These are phyloP conservation scores for Macropus fuliginosus DNA, from an alignment of 2,797 vertebrate species.

Conservation along the genomic window DNA sequence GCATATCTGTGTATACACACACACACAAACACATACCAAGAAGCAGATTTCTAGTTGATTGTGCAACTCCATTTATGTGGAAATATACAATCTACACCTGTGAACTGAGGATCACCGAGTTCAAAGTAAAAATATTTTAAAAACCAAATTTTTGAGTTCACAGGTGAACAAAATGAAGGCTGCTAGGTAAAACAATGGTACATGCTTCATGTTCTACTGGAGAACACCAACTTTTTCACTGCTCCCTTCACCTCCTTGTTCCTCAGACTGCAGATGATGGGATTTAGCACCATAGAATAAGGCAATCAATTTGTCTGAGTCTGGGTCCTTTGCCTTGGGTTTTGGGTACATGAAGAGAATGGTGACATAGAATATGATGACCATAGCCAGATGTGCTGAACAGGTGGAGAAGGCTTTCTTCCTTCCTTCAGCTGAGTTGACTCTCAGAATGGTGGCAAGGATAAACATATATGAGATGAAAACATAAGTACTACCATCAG, in stretches of 20 bases:
- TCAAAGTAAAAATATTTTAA: no score
- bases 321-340: constrained; percentile 47
- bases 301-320: constrained; percentile 55
- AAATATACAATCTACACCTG: no score
- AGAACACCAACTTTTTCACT: neutral
- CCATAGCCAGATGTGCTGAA: constrained; percentile 72
- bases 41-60: no score
- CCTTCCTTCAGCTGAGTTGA: constrained; percentile 44
- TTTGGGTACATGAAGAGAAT: constrained; percentile 74
- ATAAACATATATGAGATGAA: constrained; percentile 72
- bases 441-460: constrained; percentile 53
- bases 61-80: no score
- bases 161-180: no score
- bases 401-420: constrained; percentile 74
- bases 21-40: no score
- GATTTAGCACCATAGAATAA: constrained; percentile 73
- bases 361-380: constrained; percentile 65
- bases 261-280: constrained; percentile 73
- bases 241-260: constrained; percentile 68
- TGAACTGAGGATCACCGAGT: no score
- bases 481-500: neutral
- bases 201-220: neutral
- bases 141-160: no score
- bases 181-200: neutral
- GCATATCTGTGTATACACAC: no score